Evolutionary conservation across 2,888 invertebrate species (phyloP), one percentile per base, ranked within the genome.

Genomic region (Scotopteryx bipunctaria): DNA sequence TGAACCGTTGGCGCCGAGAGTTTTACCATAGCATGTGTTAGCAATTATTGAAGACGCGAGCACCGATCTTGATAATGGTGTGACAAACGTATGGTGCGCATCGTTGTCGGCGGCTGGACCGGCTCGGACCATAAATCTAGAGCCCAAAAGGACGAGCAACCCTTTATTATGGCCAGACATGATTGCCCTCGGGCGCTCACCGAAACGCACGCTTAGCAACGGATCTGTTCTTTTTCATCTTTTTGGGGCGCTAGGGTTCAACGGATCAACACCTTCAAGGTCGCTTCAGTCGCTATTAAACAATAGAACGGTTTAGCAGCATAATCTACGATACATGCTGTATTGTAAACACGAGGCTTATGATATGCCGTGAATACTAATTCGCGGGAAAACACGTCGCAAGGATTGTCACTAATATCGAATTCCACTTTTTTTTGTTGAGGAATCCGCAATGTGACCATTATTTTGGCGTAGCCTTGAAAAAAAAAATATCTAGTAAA

Each of bases 161-260:
- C 88, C 87, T 86, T 86, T 85, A 88, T 89, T 89, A 88, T 76
- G 76, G 74, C 78, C 73, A 83, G 87, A 82, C 89, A 87, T 89
- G 89, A 88, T 87, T 85, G 85, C 81, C 89, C 89, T 76, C 79
- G 69, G 83, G 88, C 86, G 81, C 75, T 83, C 73, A 64, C 70
- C 65, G 73, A 75, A 84, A 80, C 80, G 84, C 83, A 85, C 80
- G 82, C 82, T 81, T 78, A 77, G 83, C 78, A 84, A 84, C 85
- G 76, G 78, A 78, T 67, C 69, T 69, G 62, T 64, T 63, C 69
- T 76, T 81, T 79, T 78, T 74, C 71, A 52, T 63, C 64, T 66
- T 73, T 76, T 72, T 73, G 60, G 68, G 67, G 67, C 64, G 63
- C 64, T 66, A 68, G 69, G 71, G 80, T 76, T 80, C 80, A 81